phyloP scores from a whole-genome alignment of 2,888 invertebrate species.

The Sarcophaga subvicina region DNA sequence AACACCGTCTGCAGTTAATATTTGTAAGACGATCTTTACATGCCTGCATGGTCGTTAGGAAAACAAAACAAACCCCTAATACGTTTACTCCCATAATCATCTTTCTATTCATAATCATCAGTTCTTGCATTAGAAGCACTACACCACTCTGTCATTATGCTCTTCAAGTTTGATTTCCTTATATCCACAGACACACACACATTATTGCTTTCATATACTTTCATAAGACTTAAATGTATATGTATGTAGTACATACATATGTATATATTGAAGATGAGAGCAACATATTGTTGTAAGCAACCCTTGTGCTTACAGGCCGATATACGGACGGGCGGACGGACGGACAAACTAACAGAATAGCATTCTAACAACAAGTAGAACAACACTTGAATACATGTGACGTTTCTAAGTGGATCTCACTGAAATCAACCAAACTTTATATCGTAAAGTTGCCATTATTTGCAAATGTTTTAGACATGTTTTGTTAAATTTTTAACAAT shows the following conservation, averaged over 20 bases:
- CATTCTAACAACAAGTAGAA: not conserved
- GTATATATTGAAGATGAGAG: not conserved
- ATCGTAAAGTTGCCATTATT: conserved; percentile 10
- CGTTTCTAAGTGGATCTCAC: conserved; percentile 8
- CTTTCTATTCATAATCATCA: conserved; percentile 63
- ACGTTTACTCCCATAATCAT: conserved; percentile 50
- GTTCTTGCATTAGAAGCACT: conserved; percentile 36
- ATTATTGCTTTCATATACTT: conserved; percentile 17
- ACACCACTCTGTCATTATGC: conserved; percentile 39
- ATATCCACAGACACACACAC: conserved; percentile 9
- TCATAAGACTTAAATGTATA: conserved; percentile 22
- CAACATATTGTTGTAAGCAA: conserved; percentile 65
- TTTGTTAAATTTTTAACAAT: conserved; percentile 7
- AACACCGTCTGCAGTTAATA: conserved; percentile 61
- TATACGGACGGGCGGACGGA: no score
- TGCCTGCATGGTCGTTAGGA: conserved; percentile 19
- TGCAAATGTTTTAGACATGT: conserved; percentile 20
- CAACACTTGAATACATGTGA: conserved; percentile 47
- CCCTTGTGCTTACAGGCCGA: conserved; percentile 33
- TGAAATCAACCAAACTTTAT: conserved; percentile 22
- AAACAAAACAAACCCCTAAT: conserved; percentile 40
- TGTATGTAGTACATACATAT: not conserved
- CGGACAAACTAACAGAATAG: not conserved
- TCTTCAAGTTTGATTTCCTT: conserved; percentile 51
- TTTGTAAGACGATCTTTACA: conserved; percentile 13